These are phyloP conservation scores for Ectropis crepuscularia DNA, from an alignment of 2,888 invertebrate species.

Conservation along the genomic window DNA sequence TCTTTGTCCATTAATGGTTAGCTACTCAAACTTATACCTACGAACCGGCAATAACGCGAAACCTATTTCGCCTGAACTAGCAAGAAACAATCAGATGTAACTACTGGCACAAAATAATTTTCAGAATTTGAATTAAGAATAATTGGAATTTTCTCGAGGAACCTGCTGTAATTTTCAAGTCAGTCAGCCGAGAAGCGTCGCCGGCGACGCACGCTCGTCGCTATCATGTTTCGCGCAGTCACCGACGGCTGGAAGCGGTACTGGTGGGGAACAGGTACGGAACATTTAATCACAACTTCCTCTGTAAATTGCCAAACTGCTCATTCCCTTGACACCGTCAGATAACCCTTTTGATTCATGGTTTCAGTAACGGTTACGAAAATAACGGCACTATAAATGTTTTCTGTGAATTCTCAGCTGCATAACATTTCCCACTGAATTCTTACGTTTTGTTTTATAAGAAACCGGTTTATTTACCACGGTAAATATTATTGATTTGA, in stretches of 20 bases:
- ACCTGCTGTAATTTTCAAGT: conserved; percentile 42
- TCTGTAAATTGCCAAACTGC: conserved; percentile 62
- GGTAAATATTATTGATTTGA: conserved; percentile 5
- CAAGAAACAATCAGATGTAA: conserved; percentile 1
- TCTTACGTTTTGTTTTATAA: conserved; percentile 7
- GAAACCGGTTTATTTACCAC: conserved; percentile 21
- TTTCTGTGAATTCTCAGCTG: conserved; percentile 9
- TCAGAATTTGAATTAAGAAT: conserved; percentile 48
- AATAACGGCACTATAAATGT: conserved; percentile 16
- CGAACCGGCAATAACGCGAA: neutral
- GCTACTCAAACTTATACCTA: conserved; percentile 32
- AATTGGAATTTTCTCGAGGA: conserved; percentile 45
- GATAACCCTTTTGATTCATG: conserved; percentile 29
- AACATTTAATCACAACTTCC: conserved; percentile 71
- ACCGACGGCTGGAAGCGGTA: conserved; percentile 79
- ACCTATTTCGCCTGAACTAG: conserved; percentile 16
- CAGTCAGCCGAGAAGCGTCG: conserved; percentile 76
- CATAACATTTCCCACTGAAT: conserved; percentile 4
- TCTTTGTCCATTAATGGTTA: conserved; percentile 56
- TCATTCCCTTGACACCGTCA: conserved; percentile 46
- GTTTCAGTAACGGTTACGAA: conserved; percentile 26
- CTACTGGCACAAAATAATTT: conserved; percentile 23
- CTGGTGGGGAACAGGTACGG: conserved; percentile 83
- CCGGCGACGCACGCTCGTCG: conserved; percentile 63
- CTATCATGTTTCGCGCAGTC: conserved; percentile 76